Percentiles rank a stretch among this genome's conserved stretches.
Conservation (phyloP, 37 sponge, comb jelly and placozoan species). For the Haliclona indistincta region DNA sequence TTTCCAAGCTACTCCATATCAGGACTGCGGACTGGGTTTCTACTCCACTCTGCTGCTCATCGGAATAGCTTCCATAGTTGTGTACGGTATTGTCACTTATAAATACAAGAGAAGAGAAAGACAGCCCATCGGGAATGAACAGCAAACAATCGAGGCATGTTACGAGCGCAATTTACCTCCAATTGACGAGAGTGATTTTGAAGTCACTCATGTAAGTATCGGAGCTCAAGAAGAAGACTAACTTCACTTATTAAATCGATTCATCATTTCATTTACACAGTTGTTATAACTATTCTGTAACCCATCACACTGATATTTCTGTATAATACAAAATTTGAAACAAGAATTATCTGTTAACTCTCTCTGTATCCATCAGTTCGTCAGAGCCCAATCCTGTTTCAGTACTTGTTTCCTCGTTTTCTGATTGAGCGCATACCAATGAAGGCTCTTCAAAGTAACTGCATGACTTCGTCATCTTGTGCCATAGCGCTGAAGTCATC, state of each 20-base stretch:
- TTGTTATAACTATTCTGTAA: no score
- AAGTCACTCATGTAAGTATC: no score
- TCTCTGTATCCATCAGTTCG: no score
- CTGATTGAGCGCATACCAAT: no score
- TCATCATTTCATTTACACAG: no score
- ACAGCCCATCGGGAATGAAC: slow-evolving; percentile 32
- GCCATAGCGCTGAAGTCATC: slow-evolving; percentile 40
- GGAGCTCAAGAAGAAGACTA: no score
- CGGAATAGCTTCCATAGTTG: slow-evolving; percentile 13
- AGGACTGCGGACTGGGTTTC: slow-evolving; percentile 28
- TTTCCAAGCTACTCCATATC: neutral
- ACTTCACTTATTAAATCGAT: no score
- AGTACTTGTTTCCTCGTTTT: no score
- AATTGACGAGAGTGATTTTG: slow-evolving; percentile 1
- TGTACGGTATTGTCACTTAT: slow-evolving; percentile 18
- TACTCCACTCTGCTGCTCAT: neutral
- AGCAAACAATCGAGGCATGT: slow-evolving; percentile 45
- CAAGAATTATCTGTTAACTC: no score
- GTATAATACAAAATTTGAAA: no score
- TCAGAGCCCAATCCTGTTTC: no score
- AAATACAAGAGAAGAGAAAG: slow-evolving; percentile 55
- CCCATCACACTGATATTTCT: no score
- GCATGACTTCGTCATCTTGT: slow-evolving; percentile 66
- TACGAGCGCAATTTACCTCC: slow-evolving; percentile 15
- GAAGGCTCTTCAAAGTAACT: slow-evolving; percentile 83